phyloP scores from a whole-genome alignment of 2,888 invertebrate species.

The Tenthredo livida region DNA sequence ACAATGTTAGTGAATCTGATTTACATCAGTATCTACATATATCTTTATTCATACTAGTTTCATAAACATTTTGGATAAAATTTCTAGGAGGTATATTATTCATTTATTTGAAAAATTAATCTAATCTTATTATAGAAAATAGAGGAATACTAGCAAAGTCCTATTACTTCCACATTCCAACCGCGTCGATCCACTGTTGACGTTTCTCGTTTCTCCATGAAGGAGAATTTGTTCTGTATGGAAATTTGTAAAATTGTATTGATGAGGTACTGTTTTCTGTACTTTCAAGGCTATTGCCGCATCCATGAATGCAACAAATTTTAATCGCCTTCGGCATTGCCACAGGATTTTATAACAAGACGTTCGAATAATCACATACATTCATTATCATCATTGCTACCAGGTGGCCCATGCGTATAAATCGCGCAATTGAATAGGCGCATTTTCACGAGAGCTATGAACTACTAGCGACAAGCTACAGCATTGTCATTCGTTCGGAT shows the following conservation, averaged over 20 bases:
- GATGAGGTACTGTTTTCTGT: not conserved
- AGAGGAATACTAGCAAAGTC: not conserved
- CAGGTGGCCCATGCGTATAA: not conserved
- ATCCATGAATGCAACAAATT: not conserved
- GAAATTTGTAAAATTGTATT: not conserved
- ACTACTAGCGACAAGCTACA: not conserved
- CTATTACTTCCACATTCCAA: not conserved
- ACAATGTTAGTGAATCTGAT: not conserved
- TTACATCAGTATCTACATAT: not conserved
- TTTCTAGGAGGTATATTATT: no score
- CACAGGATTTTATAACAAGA: not conserved
- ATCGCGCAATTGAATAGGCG: not conserved
- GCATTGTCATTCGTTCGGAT: not conserved
- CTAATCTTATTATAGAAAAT: no score
- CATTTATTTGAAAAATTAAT: no score
- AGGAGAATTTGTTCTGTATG: not conserved
- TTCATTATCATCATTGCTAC: not conserved
- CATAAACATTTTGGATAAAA: no score
- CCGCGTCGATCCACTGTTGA: not conserved
- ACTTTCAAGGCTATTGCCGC: not conserved
- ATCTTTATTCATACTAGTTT: not conserved
- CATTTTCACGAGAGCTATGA: not conserved
- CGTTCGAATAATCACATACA: not conserved
- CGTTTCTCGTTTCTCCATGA: not conserved
- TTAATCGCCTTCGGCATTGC: slow-evolving; percentile 8